These are phyloP conservation scores for Archivesica marissinica DNA, from an alignment of 1,140 invertebrate species.

Conservation along the genomic window DNA sequence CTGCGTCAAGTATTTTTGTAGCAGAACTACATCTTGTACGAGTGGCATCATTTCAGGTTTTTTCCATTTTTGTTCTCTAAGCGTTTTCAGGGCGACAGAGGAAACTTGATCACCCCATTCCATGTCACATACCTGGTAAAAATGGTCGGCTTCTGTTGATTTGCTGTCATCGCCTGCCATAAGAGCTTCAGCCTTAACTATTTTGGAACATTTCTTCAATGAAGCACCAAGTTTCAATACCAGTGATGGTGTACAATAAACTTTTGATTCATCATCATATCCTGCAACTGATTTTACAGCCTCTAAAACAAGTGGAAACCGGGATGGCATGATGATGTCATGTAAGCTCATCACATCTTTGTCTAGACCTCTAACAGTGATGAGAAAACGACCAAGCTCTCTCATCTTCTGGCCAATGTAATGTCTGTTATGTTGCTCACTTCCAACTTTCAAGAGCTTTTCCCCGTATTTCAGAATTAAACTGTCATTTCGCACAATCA, in stretches of 20 bases:
- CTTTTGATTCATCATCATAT: not conserved
- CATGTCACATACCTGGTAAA: not conserved
- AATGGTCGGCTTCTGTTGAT: not conserved
- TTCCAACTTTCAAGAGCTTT: not conserved
- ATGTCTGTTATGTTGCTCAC: not conserved
- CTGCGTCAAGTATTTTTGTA: not conserved
- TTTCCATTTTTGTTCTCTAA: not conserved
- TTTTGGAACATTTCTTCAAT: conserved; percentile 4
- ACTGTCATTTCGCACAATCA: not conserved
- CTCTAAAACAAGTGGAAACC: not conserved
- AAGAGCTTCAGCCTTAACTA: not conserved
- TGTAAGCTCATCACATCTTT: not conserved
- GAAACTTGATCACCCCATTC: conserved; percentile 2
- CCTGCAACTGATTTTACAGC: not conserved
- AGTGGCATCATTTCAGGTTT: not conserved
- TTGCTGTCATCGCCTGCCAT: not conserved
- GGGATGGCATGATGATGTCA: not conserved
- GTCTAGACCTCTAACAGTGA: not conserved
- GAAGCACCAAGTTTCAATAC: not conserved
- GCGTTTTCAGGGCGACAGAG: not conserved
- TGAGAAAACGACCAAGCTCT: no score
- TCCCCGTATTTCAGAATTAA: conserved; percentile 26
- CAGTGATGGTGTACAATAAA: not conserved
- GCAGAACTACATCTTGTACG: not conserved
- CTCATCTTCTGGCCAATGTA: no score